A percentile compares a stretch with the other conserved stretches of the same genome.
Conservation (phyloP, 2,888 invertebrate species). For the Ernsta delagoae region DNA sequence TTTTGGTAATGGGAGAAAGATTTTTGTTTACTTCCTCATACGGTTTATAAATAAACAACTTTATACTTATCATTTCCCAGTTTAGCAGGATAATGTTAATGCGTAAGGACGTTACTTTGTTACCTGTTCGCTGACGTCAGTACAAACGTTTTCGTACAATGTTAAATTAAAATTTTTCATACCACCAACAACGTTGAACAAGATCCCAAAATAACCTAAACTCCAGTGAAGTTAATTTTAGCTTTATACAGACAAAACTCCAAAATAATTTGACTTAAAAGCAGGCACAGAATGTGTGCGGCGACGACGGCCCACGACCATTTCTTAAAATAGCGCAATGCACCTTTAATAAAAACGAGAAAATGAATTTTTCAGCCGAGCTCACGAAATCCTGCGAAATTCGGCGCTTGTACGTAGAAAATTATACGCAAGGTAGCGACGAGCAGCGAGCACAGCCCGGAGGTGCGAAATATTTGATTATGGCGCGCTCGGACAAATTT, state of each 20-base stretch:
- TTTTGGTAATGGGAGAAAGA: too few species aligned
- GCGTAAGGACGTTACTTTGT: too few species aligned
- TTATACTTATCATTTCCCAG: too few species aligned
- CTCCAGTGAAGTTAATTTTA: slow-evolving; percentile 14
- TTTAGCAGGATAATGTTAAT: too few species aligned
- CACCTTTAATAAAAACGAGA: slow-evolving; percentile 23
- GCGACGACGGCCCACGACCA: not conserved
- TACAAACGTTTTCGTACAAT: too few species aligned
- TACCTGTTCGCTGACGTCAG: too few species aligned
- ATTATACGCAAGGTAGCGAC: slow-evolving; percentile 23
- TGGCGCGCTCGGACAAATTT: slow-evolving; percentile 23
- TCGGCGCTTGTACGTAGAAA: slow-evolving; percentile 15
- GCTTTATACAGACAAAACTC: not conserved
- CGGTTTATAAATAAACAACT: too few species aligned
- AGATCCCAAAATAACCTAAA: not conserved
- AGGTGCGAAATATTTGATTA: slow-evolving; percentile 31
- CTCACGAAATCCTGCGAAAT: slow-evolving; percentile 22
- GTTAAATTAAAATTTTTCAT: not conserved
- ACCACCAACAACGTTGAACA: not conserved
- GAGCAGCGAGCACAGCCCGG: not conserved
- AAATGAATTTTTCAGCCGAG: slow-evolving; percentile 23
- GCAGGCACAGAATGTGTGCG: not conserved
- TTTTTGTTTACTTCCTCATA: too few species aligned
- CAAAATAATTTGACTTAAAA: slow-evolving; percentile 6
- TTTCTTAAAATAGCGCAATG: slow-evolving; percentile 20